Evolutionary conservation across 2,888 invertebrate species (phyloP).

Genomic region (Embidobia sp.): DNA sequence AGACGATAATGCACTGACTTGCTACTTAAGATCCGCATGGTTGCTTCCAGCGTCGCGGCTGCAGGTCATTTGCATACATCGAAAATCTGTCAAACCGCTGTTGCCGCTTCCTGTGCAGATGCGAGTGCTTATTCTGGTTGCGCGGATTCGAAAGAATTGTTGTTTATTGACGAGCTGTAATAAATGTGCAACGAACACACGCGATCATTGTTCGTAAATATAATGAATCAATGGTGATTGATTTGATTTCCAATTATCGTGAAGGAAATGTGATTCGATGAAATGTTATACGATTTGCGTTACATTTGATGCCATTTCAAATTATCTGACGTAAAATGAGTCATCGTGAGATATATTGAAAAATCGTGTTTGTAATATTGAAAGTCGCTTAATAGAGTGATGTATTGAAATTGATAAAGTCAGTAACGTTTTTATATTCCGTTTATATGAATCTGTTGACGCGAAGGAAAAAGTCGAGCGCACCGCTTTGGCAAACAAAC

Average conservation of each 20-base stretch:
- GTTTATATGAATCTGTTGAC: too few relatives aligned
- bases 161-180: too few relatives aligned
- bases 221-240: constrained; percentile 10
- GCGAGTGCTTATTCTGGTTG: too few relatives aligned
- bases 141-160: too few relatives aligned
- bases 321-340: neutral
- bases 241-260: too few relatives aligned
- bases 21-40: constrained; percentile 33
- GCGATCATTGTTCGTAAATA: constrained; percentile 3
- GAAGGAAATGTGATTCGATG: neutral
- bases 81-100: constrained; percentile 24
- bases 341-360: neutral
- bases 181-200: too few relatives aligned
- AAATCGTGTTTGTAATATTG: neutral
- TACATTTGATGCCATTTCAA: neutral
- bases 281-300: constrained; percentile 8
- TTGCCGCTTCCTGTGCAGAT: too few relatives aligned
- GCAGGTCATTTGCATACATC: constrained; percentile 45
- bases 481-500: too few relatives aligned
- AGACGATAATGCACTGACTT: constrained; percentile 60
- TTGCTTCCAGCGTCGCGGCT: constrained; percentile 17
- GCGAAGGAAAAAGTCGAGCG: too few relatives aligned
- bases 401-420: neutral
- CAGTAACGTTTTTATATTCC: constrained; percentile 8
- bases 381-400: neutral